Evolutionary conservation across 2,113 vertebrate genomes (phyloP).

Genomic region (Ptyas mucosa): DNA sequence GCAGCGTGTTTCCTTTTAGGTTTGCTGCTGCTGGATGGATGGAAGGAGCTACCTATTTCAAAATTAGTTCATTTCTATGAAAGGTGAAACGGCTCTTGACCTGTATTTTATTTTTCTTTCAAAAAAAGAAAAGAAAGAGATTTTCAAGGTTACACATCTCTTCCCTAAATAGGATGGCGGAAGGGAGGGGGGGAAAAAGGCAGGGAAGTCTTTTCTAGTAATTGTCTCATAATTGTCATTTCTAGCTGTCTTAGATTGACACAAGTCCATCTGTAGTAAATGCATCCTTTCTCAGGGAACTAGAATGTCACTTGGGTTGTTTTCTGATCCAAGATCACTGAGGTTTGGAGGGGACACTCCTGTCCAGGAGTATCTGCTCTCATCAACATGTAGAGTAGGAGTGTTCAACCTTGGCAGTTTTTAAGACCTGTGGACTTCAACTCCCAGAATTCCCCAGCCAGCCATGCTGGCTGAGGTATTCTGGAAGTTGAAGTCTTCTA

Average conservation of each 20-base stretch:
- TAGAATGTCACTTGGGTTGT: background rate
- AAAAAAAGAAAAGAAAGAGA: background rate
- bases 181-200: background rate
- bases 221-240: background rate
- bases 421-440: background rate
- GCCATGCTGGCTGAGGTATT: background rate
- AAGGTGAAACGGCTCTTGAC: background rate
- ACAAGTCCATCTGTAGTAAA: background rate
- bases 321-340: background rate
- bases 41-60: background rate
- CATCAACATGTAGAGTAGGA: background rate
- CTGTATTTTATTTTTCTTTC: background rate
- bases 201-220: background rate
- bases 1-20: background rate
- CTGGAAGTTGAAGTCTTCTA: background rate
- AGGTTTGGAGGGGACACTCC: background rate
- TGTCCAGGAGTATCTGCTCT: background rate
- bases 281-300: background rate
- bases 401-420: background rate
- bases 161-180: background rate
- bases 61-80: background rate
- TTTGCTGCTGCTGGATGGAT: background rate
- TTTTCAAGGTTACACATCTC: background rate
- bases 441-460: background rate
- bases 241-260: background rate